Evolutionary conservation across 2,797 vertebrate species (phyloP), one percentile per base, ranked within the genome.

Genomic region (Anguilla anguilla): DNA sequence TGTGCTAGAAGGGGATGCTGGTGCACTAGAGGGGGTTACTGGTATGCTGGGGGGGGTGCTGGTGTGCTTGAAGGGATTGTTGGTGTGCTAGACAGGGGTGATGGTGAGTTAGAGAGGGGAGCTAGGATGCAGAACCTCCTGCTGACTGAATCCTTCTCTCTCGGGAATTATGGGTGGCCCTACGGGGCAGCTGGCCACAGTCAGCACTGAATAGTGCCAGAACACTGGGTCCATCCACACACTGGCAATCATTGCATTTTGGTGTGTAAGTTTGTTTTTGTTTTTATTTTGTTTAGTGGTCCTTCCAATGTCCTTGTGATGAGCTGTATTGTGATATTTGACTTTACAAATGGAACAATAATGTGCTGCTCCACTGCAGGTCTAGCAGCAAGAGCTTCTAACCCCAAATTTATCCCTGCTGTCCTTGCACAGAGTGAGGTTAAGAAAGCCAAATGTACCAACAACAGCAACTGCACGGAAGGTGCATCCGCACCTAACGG

Each of bases 401-500:
- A 69, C 25, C 25, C 9, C 15, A 28, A 5, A 28, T 69, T 69
- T 69, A 10, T 28, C 25, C 59, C 72, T 6, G 86, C n/a, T 88
- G 53, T 91, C 67, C 28, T 39, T 87, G 53, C 92, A 88, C 74
- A 93, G 92, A 53, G 6, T 77, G 67, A 1, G 0, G 0, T 3
- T 25, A 15, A 15, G 0, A 51, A 0, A 7, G 91, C 86, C 72
- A 2, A 0, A 0, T 96, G 95, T 88, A 0, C 0, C 0, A 90
- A 22, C 0, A 61, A 94, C 88, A 0, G 67, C 84, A 59, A 95
- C 46, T 96, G 95, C 79, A 0, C 5, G 0, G 0, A 43, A 91
- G 57, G 22, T 86, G 0, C 83, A 83, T 11, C 90, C 87, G 84
- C 88, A 1, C 2, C 85, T 11, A 94, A 91, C 2, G 95, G 95